Evolutionary conservation across 1,140 invertebrate species (phyloP).

Genomic region (Diachasmimorpha longicaudata): DNA sequence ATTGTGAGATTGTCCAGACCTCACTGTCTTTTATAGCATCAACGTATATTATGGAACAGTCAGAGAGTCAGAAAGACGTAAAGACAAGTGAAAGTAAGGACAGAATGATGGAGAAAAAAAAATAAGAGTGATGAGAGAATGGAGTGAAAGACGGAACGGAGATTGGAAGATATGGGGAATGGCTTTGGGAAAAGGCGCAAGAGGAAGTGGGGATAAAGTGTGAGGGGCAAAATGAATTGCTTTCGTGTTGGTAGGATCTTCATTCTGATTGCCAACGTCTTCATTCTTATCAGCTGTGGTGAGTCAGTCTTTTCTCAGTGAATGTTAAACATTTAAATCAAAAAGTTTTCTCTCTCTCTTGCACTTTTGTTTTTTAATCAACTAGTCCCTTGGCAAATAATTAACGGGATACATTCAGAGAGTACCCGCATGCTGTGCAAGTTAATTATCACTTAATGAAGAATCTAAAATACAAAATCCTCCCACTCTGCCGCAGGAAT

Average conservation of each 20-base stretch:
- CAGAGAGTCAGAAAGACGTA: background rate
- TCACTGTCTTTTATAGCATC: background rate
- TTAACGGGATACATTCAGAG: background rate
- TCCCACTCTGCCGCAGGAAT: background rate
- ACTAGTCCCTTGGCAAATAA: no score
- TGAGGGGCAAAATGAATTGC: conserved; percentile 7
- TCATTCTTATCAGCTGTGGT: background rate
- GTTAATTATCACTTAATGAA: conserved; percentile 5
- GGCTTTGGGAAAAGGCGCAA: background rate
- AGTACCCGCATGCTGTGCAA: background rate
- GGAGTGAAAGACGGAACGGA: background rate
- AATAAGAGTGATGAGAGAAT: background rate
- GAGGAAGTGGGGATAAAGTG: background rate
- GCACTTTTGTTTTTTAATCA: no score
- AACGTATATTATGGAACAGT: background rate
- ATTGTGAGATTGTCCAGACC: background rate
- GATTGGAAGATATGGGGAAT: background rate
- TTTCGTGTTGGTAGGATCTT: conserved; percentile 7
- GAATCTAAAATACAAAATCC: conserved; percentile 1
- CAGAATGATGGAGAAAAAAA: background rate
- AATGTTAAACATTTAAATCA: no score
- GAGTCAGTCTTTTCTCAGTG: background rate
- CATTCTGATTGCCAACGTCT: background rate
- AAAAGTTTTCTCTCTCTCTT: no score
- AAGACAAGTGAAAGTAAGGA: background rate